Base-by-base conservation (phyloP, 2,888 invertebrate species). In the Drosophila anomelani region DNA sequence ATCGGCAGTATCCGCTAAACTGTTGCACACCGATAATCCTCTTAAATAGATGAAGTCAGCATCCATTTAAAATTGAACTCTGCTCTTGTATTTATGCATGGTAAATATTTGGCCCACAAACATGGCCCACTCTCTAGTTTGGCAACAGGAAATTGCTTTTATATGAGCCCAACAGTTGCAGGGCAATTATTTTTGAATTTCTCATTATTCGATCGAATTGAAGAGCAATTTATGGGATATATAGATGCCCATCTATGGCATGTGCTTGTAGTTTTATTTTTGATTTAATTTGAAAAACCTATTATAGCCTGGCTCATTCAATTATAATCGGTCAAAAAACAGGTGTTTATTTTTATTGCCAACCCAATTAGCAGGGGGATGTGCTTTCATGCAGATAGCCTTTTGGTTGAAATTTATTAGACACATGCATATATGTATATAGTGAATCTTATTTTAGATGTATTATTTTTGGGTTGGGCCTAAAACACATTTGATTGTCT, bases 141-240 rank as follows among this genome's bases (percentile, higher is more conserved):
- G 12, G 67, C 75, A 61, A 75, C 83, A 81, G 84, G 83, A 81
- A 77, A 81, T 79, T 80, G 72, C 32, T 71, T 63, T 72, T 58
- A 63, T 32, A 51, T 47, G 46, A 59, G 23, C 41, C 41, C n/a
- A 12, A 38, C 56, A n/a, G 36, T 49, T 49, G 29, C 34, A 34
- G 29, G 13, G 34, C 46, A 70, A 68, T 69, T 68, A 69, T 68
- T 55, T 69, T 69, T n/a, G 20, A 23, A 36, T 55, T 70, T 38
- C 46, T 47, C 39, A 67, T 67, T 54, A 67, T 47, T 68, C 34
- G 47, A 26, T 54, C 20, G 26, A 54, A 54, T 68, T 36, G 66
- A 67, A 68, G 15, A 47, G 43, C 68, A 46, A 43, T 66, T 53
- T 66, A 44, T 67, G 43, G 36, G 38, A 34, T 51, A 32, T 13